Conservation (phyloP, 2,888 invertebrate species). For the Thymelicus lineola region DNA sequence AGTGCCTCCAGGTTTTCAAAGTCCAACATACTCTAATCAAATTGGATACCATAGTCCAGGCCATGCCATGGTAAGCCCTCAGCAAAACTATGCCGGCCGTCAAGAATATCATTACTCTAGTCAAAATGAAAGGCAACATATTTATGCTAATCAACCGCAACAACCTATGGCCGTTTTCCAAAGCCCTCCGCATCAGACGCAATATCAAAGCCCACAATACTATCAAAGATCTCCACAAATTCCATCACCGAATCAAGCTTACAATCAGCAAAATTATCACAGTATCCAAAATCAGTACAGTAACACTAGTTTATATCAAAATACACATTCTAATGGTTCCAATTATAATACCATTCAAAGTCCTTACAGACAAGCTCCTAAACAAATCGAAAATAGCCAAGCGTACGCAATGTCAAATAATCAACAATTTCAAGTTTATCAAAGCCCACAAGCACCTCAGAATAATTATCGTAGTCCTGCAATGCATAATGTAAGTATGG, state of each 20-base stretch:
- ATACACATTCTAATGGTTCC: constrained; percentile 58
- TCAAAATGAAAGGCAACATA: constrained; percentile 71
- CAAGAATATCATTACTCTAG: constrained; percentile 72
- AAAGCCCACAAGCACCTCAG: constrained; percentile 71
- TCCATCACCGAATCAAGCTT: constrained; percentile 58
- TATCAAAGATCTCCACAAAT: constrained; percentile 71
- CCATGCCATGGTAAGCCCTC: constrained; percentile 77
- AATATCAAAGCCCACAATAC: constrained; percentile 73
- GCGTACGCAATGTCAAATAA: constrained; percentile 59
- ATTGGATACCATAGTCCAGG: constrained; percentile 74
- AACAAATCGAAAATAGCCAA: constrained; percentile 62
- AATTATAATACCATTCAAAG: constrained; percentile 68
- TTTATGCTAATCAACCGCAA: constrained; percentile 64
- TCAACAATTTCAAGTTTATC: constrained; percentile 74
- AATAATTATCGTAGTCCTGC: constrained; percentile 60
- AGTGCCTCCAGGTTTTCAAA: constrained; percentile 73
- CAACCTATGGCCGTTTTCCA: constrained; percentile 56
- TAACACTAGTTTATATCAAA: constrained; percentile 64
- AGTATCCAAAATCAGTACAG: constrained; percentile 68
- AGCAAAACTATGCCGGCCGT: constrained; percentile 62
- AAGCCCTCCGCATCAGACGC: constrained; percentile 75
- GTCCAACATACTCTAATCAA: constrained; percentile 73
- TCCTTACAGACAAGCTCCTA: constrained; percentile 68
- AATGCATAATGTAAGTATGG: constrained; percentile 52
- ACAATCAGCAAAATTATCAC: constrained; percentile 67